Base-by-base conservation (phyloP, 2,888 invertebrate genomes). In the Oeneis ivallda region DNA sequence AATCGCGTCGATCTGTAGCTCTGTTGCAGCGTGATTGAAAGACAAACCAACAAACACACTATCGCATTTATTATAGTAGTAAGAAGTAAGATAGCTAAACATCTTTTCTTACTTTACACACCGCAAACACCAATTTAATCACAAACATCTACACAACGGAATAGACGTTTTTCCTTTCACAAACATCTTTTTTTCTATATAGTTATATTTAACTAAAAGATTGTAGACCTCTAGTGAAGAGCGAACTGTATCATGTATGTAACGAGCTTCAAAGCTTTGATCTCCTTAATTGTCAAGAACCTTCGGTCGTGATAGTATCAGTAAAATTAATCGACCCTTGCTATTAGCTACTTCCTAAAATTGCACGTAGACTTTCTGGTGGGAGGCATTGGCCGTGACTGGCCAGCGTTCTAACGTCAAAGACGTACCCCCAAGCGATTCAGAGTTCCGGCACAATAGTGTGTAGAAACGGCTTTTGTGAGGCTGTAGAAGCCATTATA, bases 201-300 rank as follows among this genome's bases (percentile, higher is more conserved):
- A 26, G 26, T 4, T 26, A 26, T 4, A 2, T 26, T 26, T 26
- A 26, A 26, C n/a, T 37, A 54, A 37, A 17, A 54, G 54, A 17
- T 53, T 39, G 54, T 17, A 41, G 17, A 41, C 17, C 41, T 56
- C 11, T 13, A 39, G 17, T 39, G 11, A 19, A 56, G 13, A 39
- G 56, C 41, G 13, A 2, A 19, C 19, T 19, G 19, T 13, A 45
- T 9, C 11, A 5, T 19, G 6, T 50, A 10, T 15, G 37, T 53
- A 53, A 37, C 15, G 53, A 9, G 37, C n/a, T 10, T 17, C 37
- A 37, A 8, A 17, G 17, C 56, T 56, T 56, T 56, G 56, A 56
- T 56, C 56, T 56, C 7, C 19, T 19, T 41, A 41, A 19, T 56
- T 39, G 19, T 56, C 19, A 19, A 56, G 41, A 13, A 13, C 7